Conservation (phyloP, 2,113 vertebrate genomes). For the Bujurquina vittata region DNA sequence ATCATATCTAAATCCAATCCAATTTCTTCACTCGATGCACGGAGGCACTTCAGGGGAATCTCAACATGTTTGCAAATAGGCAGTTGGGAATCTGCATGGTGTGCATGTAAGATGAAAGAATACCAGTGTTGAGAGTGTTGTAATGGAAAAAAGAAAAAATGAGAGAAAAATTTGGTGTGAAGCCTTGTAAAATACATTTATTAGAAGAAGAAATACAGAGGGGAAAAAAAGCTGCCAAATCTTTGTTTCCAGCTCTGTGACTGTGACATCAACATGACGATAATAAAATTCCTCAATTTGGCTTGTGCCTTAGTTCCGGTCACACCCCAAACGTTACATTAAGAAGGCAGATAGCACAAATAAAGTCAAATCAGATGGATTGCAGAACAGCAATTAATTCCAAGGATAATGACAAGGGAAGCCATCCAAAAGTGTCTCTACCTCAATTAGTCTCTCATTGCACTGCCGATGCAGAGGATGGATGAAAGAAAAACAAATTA, state of each 20-base stretch:
- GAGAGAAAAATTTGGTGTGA: slow-evolving; percentile 29
- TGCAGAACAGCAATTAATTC: slow-evolving; percentile 72
- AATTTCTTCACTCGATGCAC: slow-evolving; percentile 37
- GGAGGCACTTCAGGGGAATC: slow-evolving; percentile 35
- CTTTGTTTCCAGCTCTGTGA: slow-evolving; percentile 47
- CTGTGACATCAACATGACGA: slow-evolving; percentile 45
- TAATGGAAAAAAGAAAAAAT: slow-evolving; percentile 32
- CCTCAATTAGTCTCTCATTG: slow-evolving; percentile 69
- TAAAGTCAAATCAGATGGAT: slow-evolving; percentile 70
- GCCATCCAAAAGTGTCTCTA: slow-evolving; percentile 63
- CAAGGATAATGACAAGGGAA: slow-evolving; percentile 69
- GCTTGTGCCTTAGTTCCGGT: slow-evolving; percentile 44
- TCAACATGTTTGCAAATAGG: slow-evolving; percentile 49
- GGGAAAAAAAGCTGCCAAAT: neutral
- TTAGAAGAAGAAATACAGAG: slow-evolving; percentile 23
- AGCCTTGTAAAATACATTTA: slow-evolving; percentile 48
- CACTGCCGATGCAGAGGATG: slow-evolving; percentile 53
- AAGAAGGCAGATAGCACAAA: slow-evolving; percentile 64
- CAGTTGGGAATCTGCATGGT: slow-evolving; percentile 46
- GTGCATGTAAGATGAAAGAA: slow-evolving; percentile 36
- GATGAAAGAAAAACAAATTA: slow-evolving; percentile 67
- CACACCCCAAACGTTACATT: slow-evolving; percentile 46
- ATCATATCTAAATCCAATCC: slow-evolving; percentile 53
- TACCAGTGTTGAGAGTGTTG: neutral
- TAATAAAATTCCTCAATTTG: slow-evolving; percentile 60